These are phyloP conservation scores for Bradypodion ventrale DNA, from an alignment of 2,797 vertebrate species.

Conservation along the genomic window DNA sequence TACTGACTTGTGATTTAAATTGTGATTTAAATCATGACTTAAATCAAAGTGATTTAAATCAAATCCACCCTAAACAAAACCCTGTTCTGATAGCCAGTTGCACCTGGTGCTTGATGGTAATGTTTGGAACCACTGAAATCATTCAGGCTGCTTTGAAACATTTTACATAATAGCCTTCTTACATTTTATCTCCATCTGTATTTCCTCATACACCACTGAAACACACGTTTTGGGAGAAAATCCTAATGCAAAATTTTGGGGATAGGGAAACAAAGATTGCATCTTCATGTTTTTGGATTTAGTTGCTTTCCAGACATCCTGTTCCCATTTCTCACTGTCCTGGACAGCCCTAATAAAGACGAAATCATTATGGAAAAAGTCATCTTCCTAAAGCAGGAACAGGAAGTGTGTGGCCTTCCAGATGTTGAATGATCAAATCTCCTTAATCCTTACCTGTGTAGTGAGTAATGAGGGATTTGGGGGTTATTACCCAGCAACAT, in stretches of 20 bases:
- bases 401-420: background rate
- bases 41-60: no score
- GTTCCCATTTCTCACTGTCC: slow-evolving; percentile 27
- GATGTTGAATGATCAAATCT: background rate
- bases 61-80: no score
- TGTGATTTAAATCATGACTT: no score
- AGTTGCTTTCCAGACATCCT: background rate
- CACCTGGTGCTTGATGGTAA: no score
- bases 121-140: no score
- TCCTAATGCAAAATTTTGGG: slow-evolving; percentile 6
- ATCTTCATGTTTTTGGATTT: slow-evolving; percentile 23
- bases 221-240: background rate
- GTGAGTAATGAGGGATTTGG: no score
- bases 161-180: background rate
- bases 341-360: background rate
- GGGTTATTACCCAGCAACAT: no score
- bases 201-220: background rate
- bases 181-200: background rate
- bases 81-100: no score
- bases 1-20: no score
- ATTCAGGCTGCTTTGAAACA: no score
- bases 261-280: background rate
- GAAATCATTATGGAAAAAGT: background rate
- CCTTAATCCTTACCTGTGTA: no score
- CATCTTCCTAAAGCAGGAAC: background rate